Percentiles rank a stretch among this genome's conserved stretches.
Conservation (phyloP, 2,888 invertebrate genomes). For the Kryphioiulus occultus region DNA sequence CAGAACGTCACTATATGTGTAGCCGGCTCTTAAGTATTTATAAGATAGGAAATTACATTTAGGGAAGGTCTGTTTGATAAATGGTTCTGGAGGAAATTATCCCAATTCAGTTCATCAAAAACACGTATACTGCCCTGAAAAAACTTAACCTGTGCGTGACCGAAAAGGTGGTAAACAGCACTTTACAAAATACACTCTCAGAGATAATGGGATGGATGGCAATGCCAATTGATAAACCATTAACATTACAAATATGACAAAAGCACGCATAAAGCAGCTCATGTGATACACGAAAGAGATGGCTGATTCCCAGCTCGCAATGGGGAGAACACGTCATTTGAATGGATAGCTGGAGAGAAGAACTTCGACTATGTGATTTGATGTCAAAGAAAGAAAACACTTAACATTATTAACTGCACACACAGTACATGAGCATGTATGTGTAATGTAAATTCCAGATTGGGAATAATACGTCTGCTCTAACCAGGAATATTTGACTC, state of each 20-base stretch:
- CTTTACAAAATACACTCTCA: constrained; percentile 14
- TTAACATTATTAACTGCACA: not conserved
- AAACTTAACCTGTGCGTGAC: constrained; percentile 36
- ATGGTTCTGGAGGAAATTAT: constrained; percentile 35
- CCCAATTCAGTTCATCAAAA: constrained; percentile 37
- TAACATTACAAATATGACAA: constrained; percentile 33
- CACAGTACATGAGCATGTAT: too few relatives aligned
- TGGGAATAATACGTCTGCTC: too few relatives aligned
- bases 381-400: not conserved
- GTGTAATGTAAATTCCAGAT: not conserved
- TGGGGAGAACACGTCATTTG: not conserved
- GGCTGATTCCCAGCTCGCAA: not conserved
- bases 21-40: constrained; percentile 21
- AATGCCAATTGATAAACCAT: constrained; percentile 40
- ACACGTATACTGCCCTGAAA: not conserved
- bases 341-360: not conserved
- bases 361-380: not conserved
- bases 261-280: not conserved
- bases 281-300: not conserved
- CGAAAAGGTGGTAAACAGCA: constrained; percentile 40
- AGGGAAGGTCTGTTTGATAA: constrained; percentile 39
- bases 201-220: constrained; percentile 32
- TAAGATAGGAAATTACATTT: constrained; percentile 36
- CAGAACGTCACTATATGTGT: not conserved
- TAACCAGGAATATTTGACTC: too few relatives aligned